phyloP scores from a whole-genome alignment of 1,140 invertebrate genomes.

The Drosophila equinoxialis region DNA sequence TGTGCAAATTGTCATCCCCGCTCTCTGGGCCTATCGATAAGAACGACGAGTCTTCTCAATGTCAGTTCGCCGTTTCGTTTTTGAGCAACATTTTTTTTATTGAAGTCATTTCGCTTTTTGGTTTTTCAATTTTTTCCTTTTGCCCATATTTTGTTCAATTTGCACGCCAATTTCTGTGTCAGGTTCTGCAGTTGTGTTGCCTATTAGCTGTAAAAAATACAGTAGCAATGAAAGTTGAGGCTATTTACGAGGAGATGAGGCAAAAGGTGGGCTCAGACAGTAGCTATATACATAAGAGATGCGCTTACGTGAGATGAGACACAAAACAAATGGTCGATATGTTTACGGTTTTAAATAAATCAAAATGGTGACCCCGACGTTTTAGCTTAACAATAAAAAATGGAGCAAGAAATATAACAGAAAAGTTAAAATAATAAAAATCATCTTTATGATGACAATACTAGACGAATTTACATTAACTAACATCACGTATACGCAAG shows the following conservation, averaged over 20 bases:
- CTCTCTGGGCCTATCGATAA: constrained; percentile 43
- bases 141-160: constrained; percentile 53
- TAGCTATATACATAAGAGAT: constrained; percentile 30
- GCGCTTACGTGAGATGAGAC: not conserved
- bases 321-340: too few relatives aligned
- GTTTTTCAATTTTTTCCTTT: constrained; percentile 14
- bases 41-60: constrained; percentile 34
- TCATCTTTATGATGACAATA: too few relatives aligned
- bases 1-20: constrained; percentile 60
- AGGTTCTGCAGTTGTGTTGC: constrained; percentile 60
- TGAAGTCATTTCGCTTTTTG: constrained; percentile 29
- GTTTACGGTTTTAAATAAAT: not conserved
- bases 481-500: too few relatives aligned
- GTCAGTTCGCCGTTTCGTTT: constrained; percentile 22
- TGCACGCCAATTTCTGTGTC: constrained; percentile 71
- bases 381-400: too few relatives aligned
- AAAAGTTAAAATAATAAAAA: too few relatives aligned
- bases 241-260: constrained; percentile 21
- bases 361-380: constrained; percentile 6
- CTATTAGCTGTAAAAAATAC: constrained; percentile 74
- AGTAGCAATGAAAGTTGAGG: constrained; percentile 59
- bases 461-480: too few relatives aligned
- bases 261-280: constrained; percentile 25
- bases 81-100: constrained; percentile 44
- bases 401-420: too few relatives aligned